Percentiles rank a stretch among this genome's conserved stretches.
phyloP scores from a whole-genome alignment of 1,140 invertebrate species.

The Bombus impatiens region DNA sequence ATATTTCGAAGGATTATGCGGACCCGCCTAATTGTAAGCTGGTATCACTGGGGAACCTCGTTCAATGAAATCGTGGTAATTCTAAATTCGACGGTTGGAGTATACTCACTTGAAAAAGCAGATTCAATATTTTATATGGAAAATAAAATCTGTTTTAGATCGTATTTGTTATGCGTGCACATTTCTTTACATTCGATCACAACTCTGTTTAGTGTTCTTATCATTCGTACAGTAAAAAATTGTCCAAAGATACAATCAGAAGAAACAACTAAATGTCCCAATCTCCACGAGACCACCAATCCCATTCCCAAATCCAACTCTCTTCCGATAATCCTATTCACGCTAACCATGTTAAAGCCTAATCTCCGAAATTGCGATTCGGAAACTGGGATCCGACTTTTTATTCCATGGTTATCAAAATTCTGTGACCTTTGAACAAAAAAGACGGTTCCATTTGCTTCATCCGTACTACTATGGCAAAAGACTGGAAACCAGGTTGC shows the following conservation, averaged over 20 bases:
- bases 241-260: neutral
- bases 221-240: too few relatives aligned
- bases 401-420: constrained; percentile 33
- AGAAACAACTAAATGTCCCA: neutral
- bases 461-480: neutral
- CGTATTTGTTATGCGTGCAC: too few relatives aligned
- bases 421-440: constrained; percentile 20
- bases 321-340: neutral
- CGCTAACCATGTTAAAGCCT: neutral
- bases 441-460: neutral
- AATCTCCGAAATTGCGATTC: constrained; percentile 29
- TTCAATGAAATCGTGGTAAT: neutral
- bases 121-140: neutral
- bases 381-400: neutral
- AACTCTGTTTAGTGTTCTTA: too few relatives aligned
- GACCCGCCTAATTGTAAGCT: constrained; percentile 66
- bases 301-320: neutral
- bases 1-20: constrained; percentile 59
- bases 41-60: constrained; percentile 8
- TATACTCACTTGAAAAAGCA: too few relatives aligned
- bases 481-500: neutral
- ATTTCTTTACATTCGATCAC: too few relatives aligned
- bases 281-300: neutral
- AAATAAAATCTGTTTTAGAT: too few relatives aligned
- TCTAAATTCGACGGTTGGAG: neutral